Evolutionary conservation across 2,113 vertebrate species (phyloP), one percentile per base, ranked within the genome.

Genomic region (Sarotherodon lohbergeri): DNA sequence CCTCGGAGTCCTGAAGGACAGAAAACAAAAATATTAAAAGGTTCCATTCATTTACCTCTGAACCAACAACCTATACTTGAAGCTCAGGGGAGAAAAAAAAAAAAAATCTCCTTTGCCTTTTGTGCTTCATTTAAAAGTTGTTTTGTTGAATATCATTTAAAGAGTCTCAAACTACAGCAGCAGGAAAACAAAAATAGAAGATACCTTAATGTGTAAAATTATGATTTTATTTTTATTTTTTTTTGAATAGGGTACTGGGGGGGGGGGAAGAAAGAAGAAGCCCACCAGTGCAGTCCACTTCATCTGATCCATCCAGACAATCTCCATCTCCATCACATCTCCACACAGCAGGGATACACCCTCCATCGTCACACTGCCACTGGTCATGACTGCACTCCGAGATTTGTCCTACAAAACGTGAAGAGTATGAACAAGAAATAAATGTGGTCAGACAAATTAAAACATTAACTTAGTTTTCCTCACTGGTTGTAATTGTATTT

Each of bases 241-340:
- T 29, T 5, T 2, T 1, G 3, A 9, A 9, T 9, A n/a, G n/a
- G n/a, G n/a, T n/a, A n/a, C n/a, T n/a, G 12, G 11, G 10, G 8
- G 10, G 46, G 5, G 32, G 7, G 34, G 7, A 3, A 24, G 7
- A 13, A 32, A 6, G 16, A 16, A 48, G 8, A 9, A 13, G 46
- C 96, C 0, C 86, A 97, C 98, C 95, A n/a, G 16, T 6, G 24
- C 98, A 99, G 24, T 97, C 94, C 61, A 95, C 95, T 90, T 99
- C 98, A 91, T 99, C 98, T 1, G 98, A 98, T 46, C 97, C 97
- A 90, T 99, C 98, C 83, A 95, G 82, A 90, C 98, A 99, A 95
- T 99, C 98, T 7, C 96, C 94, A 2, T 46, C 46, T 5, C 97
- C 97, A 2, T 99, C 97, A 9, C 98, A 98, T 46, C 93, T 95